A percentile compares a stretch with the other conserved stretches of the same genome.
phyloP scores from a whole-genome alignment of 2,113 vertebrate species.

The Morone saxatilis region DNA sequence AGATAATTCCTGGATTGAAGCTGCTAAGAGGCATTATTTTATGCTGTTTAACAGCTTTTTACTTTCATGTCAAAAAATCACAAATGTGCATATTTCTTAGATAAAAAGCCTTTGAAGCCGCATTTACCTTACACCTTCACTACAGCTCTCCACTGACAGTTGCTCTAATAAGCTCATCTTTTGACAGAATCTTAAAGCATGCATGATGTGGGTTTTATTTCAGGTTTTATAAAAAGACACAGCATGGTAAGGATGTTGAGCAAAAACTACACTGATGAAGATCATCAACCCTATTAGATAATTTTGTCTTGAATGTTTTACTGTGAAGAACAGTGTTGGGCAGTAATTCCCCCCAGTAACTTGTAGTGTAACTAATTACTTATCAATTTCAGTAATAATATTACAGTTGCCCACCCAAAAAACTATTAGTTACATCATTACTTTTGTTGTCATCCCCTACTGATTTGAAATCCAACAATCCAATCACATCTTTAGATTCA shows the following conservation, averaged over 20 bases:
- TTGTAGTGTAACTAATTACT: too few species aligned
- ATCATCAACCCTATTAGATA: not conserved
- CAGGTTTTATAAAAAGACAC: conserved; percentile 5
- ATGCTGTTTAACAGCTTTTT: conserved; percentile 23
- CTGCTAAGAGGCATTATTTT: conserved; percentile 29
- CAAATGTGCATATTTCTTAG: not conserved
- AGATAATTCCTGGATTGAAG: conserved; percentile 6
- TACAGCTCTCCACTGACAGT: conserved; percentile 5
- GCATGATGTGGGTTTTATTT: not conserved
- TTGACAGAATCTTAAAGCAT: conserved; percentile 16
- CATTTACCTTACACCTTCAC: conserved; percentile 8
- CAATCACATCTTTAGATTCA: too few species aligned
- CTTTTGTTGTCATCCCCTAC: too few species aligned
- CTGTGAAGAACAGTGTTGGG: not conserved
- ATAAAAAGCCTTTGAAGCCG: conserved; percentile 37
- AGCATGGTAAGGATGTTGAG: not conserved
- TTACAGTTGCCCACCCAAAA: too few species aligned
- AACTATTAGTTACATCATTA: too few species aligned
- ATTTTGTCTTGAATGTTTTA: not conserved
- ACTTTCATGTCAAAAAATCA: not conserved
- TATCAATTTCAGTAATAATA: too few species aligned
- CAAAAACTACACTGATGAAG: not conserved
- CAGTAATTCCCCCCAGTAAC: too few species aligned
- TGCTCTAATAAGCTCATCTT: conserved; percentile 21
- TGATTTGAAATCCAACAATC: too few species aligned